phyloP scores from a whole-genome alignment of 2,797 vertebrate species.

The Denticeps clupeoides region DNA sequence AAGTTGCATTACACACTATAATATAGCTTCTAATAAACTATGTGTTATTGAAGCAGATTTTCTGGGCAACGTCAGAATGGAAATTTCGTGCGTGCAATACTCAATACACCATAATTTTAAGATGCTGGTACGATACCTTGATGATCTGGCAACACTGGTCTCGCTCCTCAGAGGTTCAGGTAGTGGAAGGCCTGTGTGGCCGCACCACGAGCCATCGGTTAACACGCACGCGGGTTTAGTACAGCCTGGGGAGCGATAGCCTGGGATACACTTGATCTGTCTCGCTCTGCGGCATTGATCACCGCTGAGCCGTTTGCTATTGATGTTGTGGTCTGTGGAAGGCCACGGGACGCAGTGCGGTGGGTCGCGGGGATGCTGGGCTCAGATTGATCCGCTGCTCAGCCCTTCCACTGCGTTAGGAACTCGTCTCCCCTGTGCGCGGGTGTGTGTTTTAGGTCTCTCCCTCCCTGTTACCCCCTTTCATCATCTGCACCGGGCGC shows the following conservation, averaged over 20 bases:
- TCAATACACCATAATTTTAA: too few species aligned
- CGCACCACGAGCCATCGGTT: not conserved
- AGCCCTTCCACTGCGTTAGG: conserved; percentile 21
- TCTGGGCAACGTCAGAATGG: too few species aligned
- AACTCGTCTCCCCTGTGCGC: conserved; percentile 4
- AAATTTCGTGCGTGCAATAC: too few species aligned
- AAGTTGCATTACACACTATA: too few species aligned
- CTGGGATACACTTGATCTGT: conserved; percentile 14
- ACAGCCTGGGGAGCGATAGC: conserved; percentile 10
- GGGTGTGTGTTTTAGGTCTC: conserved; percentile 3
- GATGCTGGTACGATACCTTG: too few species aligned
- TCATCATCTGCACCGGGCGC: conserved; percentile 45
- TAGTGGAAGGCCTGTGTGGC: too few species aligned
- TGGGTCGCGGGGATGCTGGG: conserved; percentile 7
- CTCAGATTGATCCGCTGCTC: conserved; percentile 20
- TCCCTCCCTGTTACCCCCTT: conserved; percentile 37
- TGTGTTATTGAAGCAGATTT: too few species aligned
- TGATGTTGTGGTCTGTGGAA: conserved; percentile 22
- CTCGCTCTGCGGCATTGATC: conserved; percentile 21
- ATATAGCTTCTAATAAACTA: too few species aligned
- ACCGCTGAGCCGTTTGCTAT: conserved; percentile 18
- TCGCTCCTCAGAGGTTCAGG: too few species aligned
- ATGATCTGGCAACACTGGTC: too few species aligned
- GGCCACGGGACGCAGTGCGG: conserved; percentile 7
- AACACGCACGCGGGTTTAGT: not conserved